These are phyloP conservation scores for Liolophura sinensis DNA, from an alignment of 1,140 invertebrate species.

Conservation along the genomic window DNA sequence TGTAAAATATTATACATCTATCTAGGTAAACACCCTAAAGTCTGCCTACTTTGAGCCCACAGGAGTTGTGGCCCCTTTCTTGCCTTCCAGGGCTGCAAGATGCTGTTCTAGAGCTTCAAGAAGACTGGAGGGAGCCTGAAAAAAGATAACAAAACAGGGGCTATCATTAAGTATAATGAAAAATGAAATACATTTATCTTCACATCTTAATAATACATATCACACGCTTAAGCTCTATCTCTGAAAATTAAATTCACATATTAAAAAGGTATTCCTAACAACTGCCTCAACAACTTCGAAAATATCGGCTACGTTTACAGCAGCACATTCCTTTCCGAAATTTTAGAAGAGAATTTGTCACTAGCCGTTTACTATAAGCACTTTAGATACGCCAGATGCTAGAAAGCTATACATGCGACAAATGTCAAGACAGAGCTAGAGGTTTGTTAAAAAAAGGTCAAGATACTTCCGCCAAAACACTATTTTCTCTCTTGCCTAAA, in stretches of 20 bases:
- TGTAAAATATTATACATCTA: not conserved
- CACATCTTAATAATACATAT: not conserved
- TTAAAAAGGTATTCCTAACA: no score
- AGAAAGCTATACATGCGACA: no score
- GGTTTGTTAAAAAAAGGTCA: constrained; percentile 1
- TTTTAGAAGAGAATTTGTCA: no score
- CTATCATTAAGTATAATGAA: constrained; percentile 4
- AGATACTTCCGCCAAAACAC: constrained; percentile 10
- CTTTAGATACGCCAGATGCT: no score
- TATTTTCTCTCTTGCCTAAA: no score
- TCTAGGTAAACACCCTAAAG: not conserved
- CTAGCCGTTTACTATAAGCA: no score
- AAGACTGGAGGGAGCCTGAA: constrained; percentile 92
- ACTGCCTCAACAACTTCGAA: no score
- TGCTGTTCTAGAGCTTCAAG: constrained; percentile 97
- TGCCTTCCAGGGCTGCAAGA: constrained; percentile 89
- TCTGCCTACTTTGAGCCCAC: constrained; percentile 29
- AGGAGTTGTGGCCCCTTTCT: constrained; percentile 61
- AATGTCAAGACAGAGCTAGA: no score
- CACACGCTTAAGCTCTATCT: no score
- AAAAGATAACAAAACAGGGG: constrained; percentile 19
- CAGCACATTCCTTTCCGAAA: no score
- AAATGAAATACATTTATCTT: not conserved
- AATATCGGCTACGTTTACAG: no score
- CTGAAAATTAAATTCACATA: no score